phyloP scores from a whole-genome alignment of 2,797 vertebrate species.

The Chromobotia macracanthus region DNA sequence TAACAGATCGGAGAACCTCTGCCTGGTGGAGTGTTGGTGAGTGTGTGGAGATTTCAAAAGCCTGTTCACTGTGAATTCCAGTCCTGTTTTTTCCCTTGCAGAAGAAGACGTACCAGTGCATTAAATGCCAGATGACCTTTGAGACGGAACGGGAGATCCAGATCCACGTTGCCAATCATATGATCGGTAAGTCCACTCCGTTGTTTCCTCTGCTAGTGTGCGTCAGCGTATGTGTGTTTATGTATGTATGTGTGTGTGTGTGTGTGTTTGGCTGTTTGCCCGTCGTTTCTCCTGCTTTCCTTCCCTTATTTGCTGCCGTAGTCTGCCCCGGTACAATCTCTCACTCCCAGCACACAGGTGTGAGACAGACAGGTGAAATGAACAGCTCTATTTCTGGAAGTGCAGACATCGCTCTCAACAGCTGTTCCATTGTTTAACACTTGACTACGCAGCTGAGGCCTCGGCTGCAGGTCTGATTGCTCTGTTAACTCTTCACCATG shows the following conservation, averaged over 20 bases:
- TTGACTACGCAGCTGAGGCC: constrained; percentile 62
- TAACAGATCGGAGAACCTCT: constrained; percentile 68
- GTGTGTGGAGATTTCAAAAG: constrained; percentile 15
- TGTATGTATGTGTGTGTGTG: constrained; percentile 3
- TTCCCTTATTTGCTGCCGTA: constrained; percentile 42
- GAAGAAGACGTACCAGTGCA: constrained; percentile 99
- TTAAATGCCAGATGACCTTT: constrained; percentile 99
- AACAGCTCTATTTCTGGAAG: constrained; percentile 70
- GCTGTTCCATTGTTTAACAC: constrained; percentile 68
- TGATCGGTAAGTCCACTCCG: constrained; percentile 90
- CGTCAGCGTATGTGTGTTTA: constrained; percentile 31
- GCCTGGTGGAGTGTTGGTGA: constrained; percentile 18
- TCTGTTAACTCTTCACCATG: constrained; percentile 56
- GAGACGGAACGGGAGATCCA: constrained; percentile 98
- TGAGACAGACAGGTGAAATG: constrained; percentile 67
- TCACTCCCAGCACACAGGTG: constrained; percentile 58
- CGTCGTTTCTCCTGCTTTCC: constrained; percentile 46
- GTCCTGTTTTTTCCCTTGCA: constrained; percentile 66
- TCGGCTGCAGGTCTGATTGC: constrained; percentile 58
- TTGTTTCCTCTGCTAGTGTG: constrained; percentile 23
- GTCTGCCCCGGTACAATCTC: no score
- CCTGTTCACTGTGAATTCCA: constrained; percentile 42
- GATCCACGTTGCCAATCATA: constrained; percentile 98
- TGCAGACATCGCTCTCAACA: constrained; percentile 61
- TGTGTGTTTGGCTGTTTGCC: constrained; percentile 45